Evolutionary conservation across 2,797 vertebrate species (phyloP), one percentile per base, ranked within the genome.

Genomic region (Linurgus olivaceus): DNA sequence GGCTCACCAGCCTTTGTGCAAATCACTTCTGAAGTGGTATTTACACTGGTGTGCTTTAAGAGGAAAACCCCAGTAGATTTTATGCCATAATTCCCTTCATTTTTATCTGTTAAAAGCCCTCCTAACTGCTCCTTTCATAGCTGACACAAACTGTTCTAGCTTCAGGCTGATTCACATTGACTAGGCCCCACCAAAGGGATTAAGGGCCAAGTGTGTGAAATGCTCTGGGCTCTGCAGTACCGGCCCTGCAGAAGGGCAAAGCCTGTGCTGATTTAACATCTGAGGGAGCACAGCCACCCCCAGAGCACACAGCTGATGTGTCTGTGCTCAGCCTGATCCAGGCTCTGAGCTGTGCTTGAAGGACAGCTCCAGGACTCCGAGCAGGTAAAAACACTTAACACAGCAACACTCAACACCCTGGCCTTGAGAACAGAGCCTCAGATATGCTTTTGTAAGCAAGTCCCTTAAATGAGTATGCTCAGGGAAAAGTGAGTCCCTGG

Each of bases 251-350:
- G 73, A 58, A 77, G 40, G 42, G 52, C 31, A 73, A 24, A 91
- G 55, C 31, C 45, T 83, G n/a, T 85, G 45, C 57, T 50, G 8
- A 12, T 1, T 14, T 70, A 55, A n/a, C 1, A 88, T 76, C 78
- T 80, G 75, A 88, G 65, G 61, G 18, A 54, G 72, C 81, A 55
- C 23, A 82, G 57, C 29, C 7, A 38, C 16, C 42, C 67, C 50
- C 35, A 15, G 28, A 71, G 68, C 10, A 26, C 2, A 2, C 19
- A n/a, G 45, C 3, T 10, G 7, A 18, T 29, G 57, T 20, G 70
- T 31, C 63, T 4, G 1, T 55, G n/a, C 72, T 79, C 3, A 0
- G 33, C 6, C 1, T 2, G 5, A 40, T n/a, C 33, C 0, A 0
- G 14, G 28, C 62, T 79, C 72, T 13, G 37, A 75, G 73, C 52